Evolutionary conservation across 1,140 invertebrate genomes (phyloP).

Genomic region (Sycobia sp.): DNA sequence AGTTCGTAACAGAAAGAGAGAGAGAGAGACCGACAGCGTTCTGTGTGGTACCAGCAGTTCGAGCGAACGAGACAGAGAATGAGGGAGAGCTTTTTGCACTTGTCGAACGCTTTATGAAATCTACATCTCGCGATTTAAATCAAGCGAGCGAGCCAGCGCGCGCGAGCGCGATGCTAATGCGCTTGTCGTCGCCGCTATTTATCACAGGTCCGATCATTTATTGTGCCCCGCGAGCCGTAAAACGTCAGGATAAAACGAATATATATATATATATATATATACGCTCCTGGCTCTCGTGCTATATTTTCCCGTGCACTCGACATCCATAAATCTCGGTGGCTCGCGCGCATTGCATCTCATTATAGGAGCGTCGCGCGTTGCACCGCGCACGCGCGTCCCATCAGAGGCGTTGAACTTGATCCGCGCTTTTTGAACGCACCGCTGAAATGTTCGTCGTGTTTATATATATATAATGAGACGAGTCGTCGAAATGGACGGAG

Average conservation of each 20-base stretch:
- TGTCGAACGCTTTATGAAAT: slow-evolving; percentile 25
- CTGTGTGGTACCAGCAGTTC: too few relatives aligned
- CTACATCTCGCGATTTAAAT: slow-evolving; percentile 21
- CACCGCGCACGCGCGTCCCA: background rate
- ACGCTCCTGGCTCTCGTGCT: slow-evolving; percentile 16
- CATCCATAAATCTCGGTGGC: slow-evolving; percentile 45
- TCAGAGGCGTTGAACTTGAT: background rate
- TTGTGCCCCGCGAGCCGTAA: slow-evolving; percentile 28
- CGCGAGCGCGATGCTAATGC: slow-evolving; percentile 27
- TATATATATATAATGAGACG: too few relatives aligned
- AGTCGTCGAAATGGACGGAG: too few relatives aligned
- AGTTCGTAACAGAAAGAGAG: background rate
- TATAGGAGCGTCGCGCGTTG: background rate
- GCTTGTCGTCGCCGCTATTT: slow-evolving; percentile 30
- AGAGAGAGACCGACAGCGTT: too few relatives aligned
- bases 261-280: too few relatives aligned
- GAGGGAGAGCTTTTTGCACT: slow-evolving; percentile 12
- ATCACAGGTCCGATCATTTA: slow-evolving; percentile 31
- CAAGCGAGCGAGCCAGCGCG: too few relatives aligned
- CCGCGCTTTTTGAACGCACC: background rate
- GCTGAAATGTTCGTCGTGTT: too few relatives aligned
- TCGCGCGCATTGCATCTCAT: slow-evolving; percentile 17
- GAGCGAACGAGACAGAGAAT: too few relatives aligned
- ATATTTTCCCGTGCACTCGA: slow-evolving; percentile 21
- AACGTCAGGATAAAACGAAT: slow-evolving; percentile 30